A percentile compares a stretch with the other conserved stretches of the same genome.
Evolutionary conservation across 92 coral and sea anemone genomes (phyloP).

Genomic region (Porites rus): DNA sequence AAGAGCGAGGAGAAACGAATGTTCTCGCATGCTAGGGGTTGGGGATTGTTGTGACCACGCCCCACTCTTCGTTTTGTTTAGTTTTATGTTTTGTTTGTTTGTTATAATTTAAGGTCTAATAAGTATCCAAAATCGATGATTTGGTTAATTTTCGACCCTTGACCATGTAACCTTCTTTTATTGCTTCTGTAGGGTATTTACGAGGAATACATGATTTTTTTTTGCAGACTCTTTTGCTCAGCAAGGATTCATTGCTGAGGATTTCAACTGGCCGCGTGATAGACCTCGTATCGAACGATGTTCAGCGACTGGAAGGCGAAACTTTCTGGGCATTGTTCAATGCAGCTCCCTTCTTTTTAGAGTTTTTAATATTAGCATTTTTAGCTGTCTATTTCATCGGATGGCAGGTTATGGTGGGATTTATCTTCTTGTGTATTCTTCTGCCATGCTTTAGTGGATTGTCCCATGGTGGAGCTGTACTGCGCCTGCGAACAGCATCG

Average conservation of each 20-base stretch:
- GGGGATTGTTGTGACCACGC: too few species aligned
- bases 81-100: too few species aligned
- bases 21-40: too few species aligned
- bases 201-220: background rate
- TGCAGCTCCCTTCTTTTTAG: background rate
- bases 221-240: background rate
- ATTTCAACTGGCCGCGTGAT: conserved; percentile 1
- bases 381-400: background rate
- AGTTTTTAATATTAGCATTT: background rate
- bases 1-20: too few species aligned
- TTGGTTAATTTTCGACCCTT: too few species aligned
- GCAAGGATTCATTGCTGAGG: background rate
- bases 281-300: background rate
- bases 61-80: too few species aligned
- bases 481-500: background rate
- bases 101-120: too few species aligned
- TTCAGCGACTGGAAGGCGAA: background rate
- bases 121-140: too few species aligned
- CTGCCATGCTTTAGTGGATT: background rate
- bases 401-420: background rate
- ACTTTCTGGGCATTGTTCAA: background rate
- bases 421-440: background rate
- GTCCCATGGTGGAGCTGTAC: background rate
- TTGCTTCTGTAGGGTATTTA: too few species aligned
- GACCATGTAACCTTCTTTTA: too few species aligned